phyloP scores from a whole-genome alignment of 2,113 vertebrate genomes.

The Leucosticte australis region DNA sequence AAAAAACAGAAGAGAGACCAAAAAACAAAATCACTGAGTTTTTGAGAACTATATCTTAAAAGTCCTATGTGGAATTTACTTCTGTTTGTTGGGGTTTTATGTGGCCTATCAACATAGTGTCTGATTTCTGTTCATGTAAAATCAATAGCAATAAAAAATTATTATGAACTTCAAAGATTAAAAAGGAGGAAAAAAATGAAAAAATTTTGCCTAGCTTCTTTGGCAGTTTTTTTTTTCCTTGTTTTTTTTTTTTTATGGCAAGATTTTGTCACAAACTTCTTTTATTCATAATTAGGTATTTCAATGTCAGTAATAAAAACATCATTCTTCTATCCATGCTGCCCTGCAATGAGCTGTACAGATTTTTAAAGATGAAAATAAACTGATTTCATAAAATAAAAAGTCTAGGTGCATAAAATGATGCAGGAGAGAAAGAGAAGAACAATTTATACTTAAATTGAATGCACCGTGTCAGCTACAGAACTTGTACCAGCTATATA shows the following conservation, averaged over 20 bases:
- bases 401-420: neutral
- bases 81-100: neutral
- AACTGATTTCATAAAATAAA: neutral
- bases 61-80: neutral
- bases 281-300: neutral
- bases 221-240: neutral
- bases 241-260: neutral
- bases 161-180: neutral
- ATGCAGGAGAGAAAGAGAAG: neutral
- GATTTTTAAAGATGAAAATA: neutral
- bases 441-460: neutral
- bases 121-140: neutral
- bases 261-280: neutral
- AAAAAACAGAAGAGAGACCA: neutral
- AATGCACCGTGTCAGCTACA: rapidly evolving
- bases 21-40: neutral
- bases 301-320: neutral
- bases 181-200: neutral
- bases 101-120: neutral
- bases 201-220: neutral
- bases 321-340: neutral
- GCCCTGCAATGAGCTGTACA: neutral
- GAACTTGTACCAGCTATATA: neutral
- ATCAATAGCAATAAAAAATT: neutral
- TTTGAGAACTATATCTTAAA: neutral